phyloP scores from a whole-genome alignment of 2,797 vertebrate species.

The Nyctibius grandis region DNA sequence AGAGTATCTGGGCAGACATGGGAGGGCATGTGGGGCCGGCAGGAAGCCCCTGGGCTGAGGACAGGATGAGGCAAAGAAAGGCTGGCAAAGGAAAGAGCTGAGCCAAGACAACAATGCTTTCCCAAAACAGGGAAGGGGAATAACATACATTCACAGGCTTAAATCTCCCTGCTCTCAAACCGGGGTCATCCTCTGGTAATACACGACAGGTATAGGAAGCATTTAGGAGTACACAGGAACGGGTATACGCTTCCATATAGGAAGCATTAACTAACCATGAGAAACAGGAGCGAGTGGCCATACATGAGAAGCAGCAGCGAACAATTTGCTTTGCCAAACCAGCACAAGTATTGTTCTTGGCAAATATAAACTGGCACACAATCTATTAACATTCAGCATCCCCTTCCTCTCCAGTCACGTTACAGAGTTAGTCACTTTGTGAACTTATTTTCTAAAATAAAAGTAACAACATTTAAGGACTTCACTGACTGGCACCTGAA shows the following conservation, averaged over 20 bases:
- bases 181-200: not conserved
- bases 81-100: not conserved
- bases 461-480: not conserved
- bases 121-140: not conserved
- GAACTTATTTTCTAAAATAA: conserved; percentile 28
- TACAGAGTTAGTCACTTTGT: not conserved
- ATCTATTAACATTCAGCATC: not conserved
- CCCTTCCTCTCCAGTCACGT: not conserved
- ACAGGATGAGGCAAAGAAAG: conserved; percentile 45
- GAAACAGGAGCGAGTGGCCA: not conserved
- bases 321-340: not conserved
- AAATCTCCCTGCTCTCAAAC: not conserved
- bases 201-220: not conserved
- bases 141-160: rapidly evolving
- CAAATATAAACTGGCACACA: not conserved
- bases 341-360: not conserved
- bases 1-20: not conserved
- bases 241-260: not conserved
- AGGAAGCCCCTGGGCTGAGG: not conserved
- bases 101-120: not conserved
- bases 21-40: not conserved
- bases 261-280: not conserved
- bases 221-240: not conserved
- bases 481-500: not conserved
- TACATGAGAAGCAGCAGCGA: not conserved